A percentile compares a stretch with the other conserved stretches of the same genome.
Conservation (phyloP, 2,113 vertebrate genomes). For the Bos javanicus region DNA sequence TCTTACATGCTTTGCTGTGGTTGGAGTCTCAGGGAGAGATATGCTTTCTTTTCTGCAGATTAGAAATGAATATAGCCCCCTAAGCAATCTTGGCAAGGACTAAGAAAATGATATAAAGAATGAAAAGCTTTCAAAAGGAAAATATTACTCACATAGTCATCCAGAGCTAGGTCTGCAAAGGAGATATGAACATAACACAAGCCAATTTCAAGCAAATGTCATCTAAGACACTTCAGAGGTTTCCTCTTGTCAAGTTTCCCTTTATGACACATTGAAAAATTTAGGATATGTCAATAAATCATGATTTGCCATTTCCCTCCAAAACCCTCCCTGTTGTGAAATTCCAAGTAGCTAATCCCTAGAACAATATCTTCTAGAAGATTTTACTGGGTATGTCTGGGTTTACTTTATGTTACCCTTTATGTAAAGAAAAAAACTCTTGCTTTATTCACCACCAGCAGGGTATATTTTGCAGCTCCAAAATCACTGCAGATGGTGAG, state of each 20-base stretch:
- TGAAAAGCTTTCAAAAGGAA: constrained; percentile 52
- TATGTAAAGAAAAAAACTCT: background rate
- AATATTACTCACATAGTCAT: background rate
- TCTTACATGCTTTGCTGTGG: background rate
- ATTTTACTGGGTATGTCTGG: background rate
- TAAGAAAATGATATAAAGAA: constrained; percentile 31
- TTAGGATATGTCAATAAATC: constrained; percentile 45
- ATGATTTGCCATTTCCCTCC: constrained; percentile 22
- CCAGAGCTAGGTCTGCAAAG: constrained; percentile 13
- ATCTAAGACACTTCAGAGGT: constrained; percentile 42
- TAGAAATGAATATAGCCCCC: constrained; percentile 44
- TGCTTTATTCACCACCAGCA: background rate
- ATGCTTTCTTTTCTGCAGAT: constrained; percentile 25
- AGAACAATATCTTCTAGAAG: background rate
- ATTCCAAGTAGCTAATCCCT: constrained; percentile 20
- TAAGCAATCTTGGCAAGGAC: constrained; percentile 20
- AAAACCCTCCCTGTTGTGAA: constrained; percentile 28
- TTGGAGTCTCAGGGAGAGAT: background rate
- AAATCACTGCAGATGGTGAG: background rate
- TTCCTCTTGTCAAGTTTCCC: constrained; percentile 33
- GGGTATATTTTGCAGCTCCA: background rate
- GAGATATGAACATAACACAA: constrained; percentile 41
- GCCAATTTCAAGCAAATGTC: constrained; percentile 47
- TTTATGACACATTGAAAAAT: constrained; percentile 28
- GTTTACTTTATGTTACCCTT: constrained; percentile 3